Evolutionary conservation across 2,113 vertebrate species (phyloP).

Genomic region (Phyllostomus hastatus): DNA sequence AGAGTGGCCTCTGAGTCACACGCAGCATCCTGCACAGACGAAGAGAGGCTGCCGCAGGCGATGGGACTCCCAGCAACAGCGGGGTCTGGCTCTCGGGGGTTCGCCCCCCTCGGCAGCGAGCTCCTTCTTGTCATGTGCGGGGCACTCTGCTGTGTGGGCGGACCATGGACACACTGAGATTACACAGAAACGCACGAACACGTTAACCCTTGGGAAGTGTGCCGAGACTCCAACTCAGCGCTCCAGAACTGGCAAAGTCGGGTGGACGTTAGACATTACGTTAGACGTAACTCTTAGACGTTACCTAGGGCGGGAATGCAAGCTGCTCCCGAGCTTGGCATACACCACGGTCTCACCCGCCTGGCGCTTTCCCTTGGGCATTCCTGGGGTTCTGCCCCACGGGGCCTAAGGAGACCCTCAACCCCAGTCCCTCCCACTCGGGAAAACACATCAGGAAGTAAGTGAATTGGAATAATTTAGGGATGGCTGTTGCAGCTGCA

Average conservation of each 20-base stretch:
- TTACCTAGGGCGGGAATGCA: background rate
- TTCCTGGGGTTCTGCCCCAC: background rate
- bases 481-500: background rate
- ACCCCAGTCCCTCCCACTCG: background rate
- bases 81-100: background rate
- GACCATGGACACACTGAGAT: background rate
- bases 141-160: background rate
- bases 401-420: background rate
- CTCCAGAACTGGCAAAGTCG: background rate
- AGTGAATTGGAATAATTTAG: background rate
- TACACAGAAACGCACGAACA: background rate
- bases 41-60: background rate
- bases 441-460: background rate
- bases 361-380: background rate
- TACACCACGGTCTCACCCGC: background rate
- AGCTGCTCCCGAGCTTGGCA: background rate
- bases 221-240: background rate
- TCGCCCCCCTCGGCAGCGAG: background rate
- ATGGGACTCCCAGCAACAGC: background rate
- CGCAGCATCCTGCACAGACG: no score
- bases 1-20: background rate
- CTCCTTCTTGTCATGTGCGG: background rate
- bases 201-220: background rate
- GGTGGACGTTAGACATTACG: no score
- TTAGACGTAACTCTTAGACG: background rate